phyloP scores from a whole-genome alignment of 2,113 vertebrate genomes.

The Tympanuchus pallidicinctus region DNA sequence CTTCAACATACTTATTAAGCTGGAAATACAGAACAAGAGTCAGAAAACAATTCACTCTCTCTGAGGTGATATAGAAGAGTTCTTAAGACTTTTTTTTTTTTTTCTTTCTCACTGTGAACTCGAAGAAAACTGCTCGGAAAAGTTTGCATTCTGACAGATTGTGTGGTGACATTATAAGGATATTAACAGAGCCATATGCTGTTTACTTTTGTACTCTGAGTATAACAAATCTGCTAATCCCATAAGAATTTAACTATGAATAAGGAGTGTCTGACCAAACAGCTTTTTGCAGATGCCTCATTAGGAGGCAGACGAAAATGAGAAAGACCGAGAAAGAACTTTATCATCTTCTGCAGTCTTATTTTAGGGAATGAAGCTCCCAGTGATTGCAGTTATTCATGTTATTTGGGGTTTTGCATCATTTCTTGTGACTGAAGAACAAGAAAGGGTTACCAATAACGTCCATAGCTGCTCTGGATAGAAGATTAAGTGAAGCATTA shows the following conservation, averaged over 20 bases:
- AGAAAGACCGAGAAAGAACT: constrained; percentile 2
- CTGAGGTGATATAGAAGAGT: not conserved
- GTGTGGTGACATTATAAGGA: constrained; percentile 6
- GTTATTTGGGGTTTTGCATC: not conserved
- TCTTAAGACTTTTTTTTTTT: not conserved
- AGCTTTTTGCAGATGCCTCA: not conserved
- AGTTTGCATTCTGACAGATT: constrained; percentile 46
- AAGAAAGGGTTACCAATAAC: not conserved
- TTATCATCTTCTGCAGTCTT: not conserved
- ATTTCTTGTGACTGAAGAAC: not conserved
- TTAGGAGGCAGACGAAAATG: not conserved
- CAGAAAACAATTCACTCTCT: not conserved
- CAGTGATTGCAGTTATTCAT: not conserved
- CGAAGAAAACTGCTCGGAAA: not conserved
- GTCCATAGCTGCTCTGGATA: not conserved
- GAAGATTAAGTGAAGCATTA: not conserved
- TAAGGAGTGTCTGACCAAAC: constrained; percentile 15
- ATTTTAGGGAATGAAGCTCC: not conserved
- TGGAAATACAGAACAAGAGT: not conserved
- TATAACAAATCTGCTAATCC: constrained; percentile 41
- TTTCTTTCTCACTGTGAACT: not conserved
- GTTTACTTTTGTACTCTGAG: constrained; percentile 36
- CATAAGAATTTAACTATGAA: constrained; percentile 22
- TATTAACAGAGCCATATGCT: constrained; percentile 55
- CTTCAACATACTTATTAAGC: not conserved